Evolutionary conservation across 2,888 invertebrate genomes (phyloP), one percentile per base, ranked within the genome.

Genomic region (Leucophenga maculata): DNA sequence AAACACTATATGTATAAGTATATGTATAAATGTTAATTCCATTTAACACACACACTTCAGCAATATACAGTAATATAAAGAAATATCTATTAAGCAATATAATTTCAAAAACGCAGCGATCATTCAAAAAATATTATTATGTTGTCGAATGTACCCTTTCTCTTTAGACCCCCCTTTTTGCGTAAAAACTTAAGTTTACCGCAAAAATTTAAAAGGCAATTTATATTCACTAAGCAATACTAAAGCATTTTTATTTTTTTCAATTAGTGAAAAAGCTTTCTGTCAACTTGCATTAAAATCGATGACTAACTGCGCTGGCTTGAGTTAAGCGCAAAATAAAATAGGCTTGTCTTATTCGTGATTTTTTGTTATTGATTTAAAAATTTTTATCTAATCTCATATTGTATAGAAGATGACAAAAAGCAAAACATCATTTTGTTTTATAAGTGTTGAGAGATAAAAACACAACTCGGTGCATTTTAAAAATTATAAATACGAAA

Each of bases 231-330:
- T 71, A 64, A 65, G 48, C 46, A 16, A 14, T 77, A 78, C 71
- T n/a, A 74, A 13, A 46, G 4, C 60, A 32, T 44, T 26, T 26
- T 26, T 26, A 3, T 2, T 26, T 26, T 26, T 65, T 32, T 39
- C 46, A 65, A 67, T 68, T 68, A 3, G 62, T 71, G 71, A 71
- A 74, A 71, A 60, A 44, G 65, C 65, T 48, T 68, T 74, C 74
- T 74, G 75, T 76, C 77, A 74, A 71, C 62, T 73, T 68, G 71
- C 76, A 80, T 82, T 76, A 74, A 80, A 80, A 78, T 83, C 78
- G 83, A 81, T 79, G 78, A 76, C 46, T 26, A 64, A 57, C n/a
- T 50, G 65, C 57, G 16, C 48, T 50, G 13, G 46, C 52, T 60
- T 44, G 54, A 68, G 67, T 69, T 69, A 67, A 60, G 52, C 65